Percentiles rank a stretch among this genome's conserved stretches.
These are phyloP conservation scores for Diorhabda sublineata DNA, from an alignment of 1,140 invertebrate genomes.

Conservation along the genomic window DNA sequence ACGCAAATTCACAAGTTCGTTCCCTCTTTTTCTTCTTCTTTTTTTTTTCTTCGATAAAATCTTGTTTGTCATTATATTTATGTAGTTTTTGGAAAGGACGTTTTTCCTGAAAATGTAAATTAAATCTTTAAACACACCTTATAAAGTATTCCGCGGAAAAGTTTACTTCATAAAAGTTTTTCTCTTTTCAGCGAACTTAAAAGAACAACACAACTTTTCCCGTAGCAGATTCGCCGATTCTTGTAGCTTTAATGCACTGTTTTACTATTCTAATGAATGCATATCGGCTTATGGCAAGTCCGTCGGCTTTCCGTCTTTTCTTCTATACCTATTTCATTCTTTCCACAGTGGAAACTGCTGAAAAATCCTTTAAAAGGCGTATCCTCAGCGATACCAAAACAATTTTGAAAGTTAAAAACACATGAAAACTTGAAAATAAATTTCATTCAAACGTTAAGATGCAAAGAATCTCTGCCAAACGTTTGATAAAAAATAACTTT, in stretches of 20 bases:
- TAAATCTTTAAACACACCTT: conserved; percentile 32
- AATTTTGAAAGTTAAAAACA: too few species aligned
- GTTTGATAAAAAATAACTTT: too few species aligned
- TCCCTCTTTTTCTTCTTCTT: neutral
- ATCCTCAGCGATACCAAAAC: too few species aligned
- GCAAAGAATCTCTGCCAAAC: too few species aligned
- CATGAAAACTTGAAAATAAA: too few species aligned
- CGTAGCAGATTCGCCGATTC: conserved; percentile 31
- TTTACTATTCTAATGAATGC: conserved; percentile 39
- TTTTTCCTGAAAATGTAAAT: conserved; percentile 29
- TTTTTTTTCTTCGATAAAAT: conserved; percentile 11
- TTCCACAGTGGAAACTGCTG: too few species aligned
- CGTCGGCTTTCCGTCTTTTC: conserved; percentile 2
- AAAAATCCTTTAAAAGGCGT: too few species aligned
- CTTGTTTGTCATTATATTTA: conserved; percentile 12
- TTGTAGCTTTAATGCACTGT: conserved; percentile 33
- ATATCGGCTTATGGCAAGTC: conserved; percentile 34
- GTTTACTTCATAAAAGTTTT: conserved; percentile 34
- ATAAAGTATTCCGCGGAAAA: conserved; percentile 29
- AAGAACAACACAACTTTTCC: conserved; percentile 35
- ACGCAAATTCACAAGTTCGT: neutral
- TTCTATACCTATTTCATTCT: neutral
- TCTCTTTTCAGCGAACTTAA: conserved; percentile 31
- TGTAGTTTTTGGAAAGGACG: conserved; percentile 12
- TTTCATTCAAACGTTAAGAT: too few species aligned